Evolutionary conservation across 2,888 invertebrate species (phyloP).

Genomic region (Tetheella fluctuosa): DNA sequence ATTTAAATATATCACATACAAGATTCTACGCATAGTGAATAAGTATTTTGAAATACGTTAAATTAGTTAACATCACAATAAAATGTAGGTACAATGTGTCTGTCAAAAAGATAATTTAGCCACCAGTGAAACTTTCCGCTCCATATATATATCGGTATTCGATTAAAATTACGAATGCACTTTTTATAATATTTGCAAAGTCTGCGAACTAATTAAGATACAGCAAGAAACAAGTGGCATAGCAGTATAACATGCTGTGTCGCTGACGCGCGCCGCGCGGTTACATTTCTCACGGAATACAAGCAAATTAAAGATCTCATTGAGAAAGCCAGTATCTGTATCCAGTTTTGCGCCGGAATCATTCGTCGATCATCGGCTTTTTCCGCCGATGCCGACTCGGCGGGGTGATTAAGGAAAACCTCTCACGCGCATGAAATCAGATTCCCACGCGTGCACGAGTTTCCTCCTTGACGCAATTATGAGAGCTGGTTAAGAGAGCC

Average conservation of each 20-base stretch:
- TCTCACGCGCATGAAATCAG: conserved; percentile 70
- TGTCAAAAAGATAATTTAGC: background rate
- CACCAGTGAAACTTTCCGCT: background rate
- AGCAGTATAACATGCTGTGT: background rate
- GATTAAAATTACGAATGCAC: background rate
- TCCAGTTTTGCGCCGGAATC: conserved; percentile 45
- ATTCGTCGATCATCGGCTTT: conserved; percentile 53
- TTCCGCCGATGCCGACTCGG: conserved; percentile 48
- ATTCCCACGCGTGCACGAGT: conserved; percentile 74
- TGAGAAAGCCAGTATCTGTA: conserved; percentile 55
- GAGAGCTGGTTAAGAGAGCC: conserved; percentile 37
- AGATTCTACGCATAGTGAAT: background rate
- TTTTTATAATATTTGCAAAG: background rate
- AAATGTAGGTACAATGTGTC: background rate
- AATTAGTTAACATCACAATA: too few relatives aligned
- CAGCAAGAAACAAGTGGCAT: conserved; percentile 1
- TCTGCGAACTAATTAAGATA: conserved; percentile 4
- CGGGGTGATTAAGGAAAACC: conserved; percentile 65
- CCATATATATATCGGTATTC: background rate
- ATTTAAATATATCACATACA: conserved; percentile 13
- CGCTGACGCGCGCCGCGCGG: background rate
- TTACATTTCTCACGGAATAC: conserved; percentile 40
- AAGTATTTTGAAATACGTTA: too few relatives aligned
- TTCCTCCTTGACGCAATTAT: conserved; percentile 66
- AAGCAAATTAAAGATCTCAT: conserved; percentile 46